phyloP scores from a whole-genome alignment of 1,140 invertebrate species.

The Bombus huntii region DNA sequence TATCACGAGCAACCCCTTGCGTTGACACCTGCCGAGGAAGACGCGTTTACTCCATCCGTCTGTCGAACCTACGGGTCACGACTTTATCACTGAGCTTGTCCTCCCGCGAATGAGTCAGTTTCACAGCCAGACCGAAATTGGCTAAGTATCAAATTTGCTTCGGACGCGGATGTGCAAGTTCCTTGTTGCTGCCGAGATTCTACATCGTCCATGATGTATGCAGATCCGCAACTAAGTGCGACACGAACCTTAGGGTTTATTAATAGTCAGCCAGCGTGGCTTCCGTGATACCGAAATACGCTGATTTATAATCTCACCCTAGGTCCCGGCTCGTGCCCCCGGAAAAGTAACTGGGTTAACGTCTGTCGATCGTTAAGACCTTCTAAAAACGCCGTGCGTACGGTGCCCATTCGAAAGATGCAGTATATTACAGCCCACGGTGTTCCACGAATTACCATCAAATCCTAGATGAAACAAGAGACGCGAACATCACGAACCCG shows the following conservation, averaged over 20 bases:
- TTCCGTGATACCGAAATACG: constrained; percentile 80
- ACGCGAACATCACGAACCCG: not conserved
- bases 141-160: constrained; percentile 72
- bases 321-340: constrained; percentile 48
- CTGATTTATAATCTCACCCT: constrained; percentile 71
- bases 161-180: constrained; percentile 5
- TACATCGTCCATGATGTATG: not conserved
- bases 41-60: not conserved
- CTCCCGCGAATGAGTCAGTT: constrained; percentile 52
- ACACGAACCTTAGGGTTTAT: constrained; percentile 66
- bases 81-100: not conserved
- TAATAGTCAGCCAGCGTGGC: constrained; percentile 75
- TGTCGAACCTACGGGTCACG: not conserved
- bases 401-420: too few species aligned
- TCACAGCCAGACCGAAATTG: constrained; percentile 50
- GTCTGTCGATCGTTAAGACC: constrained; percentile 67
- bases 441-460: not conserved
- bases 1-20: constrained; percentile 36
- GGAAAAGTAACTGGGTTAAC: constrained; percentile 71
- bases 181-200: constrained; percentile 32
- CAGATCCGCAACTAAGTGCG: constrained; percentile 33
- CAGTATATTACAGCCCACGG: not conserved
- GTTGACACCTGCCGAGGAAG: constrained; percentile 4
- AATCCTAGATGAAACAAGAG: not conserved
- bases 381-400: not conserved